These are phyloP conservation scores for Parelbella ahira DNA, from an alignment of 2,888 invertebrate species.

Conservation along the genomic window DNA sequence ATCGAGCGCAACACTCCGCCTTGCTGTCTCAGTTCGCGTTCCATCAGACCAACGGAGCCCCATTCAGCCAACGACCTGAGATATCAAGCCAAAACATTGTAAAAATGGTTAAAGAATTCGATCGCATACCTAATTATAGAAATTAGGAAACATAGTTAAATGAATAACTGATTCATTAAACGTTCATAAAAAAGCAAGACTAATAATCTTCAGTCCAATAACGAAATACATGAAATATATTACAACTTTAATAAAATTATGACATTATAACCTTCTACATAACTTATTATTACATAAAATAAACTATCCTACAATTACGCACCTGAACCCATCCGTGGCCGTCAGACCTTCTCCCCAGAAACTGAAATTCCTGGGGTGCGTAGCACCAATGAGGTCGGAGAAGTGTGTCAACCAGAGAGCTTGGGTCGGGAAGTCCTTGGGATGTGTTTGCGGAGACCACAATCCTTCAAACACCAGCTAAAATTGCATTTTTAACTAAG, in stretches of 20 bases:
- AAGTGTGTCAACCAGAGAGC: constrained; percentile 96
- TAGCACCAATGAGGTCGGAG: constrained; percentile 97
- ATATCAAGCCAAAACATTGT: not conserved
- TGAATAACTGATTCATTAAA: too few species aligned
- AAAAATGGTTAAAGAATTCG: too few species aligned
- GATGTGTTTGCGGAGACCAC: constrained; percentile 97
- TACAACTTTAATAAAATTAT: too few species aligned
- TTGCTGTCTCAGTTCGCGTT: constrained; percentile 92
- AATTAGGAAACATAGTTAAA: too few species aligned
- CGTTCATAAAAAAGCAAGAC: too few species aligned
- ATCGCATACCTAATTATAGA: too few species aligned
- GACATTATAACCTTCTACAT: too few species aligned
- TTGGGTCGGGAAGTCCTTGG: constrained; percentile 93
- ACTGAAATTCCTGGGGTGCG: constrained; percentile 92
- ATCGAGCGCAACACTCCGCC: constrained; percentile 89
- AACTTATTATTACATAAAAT: too few species aligned
- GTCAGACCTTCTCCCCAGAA: constrained; percentile 95
- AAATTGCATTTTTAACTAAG: too few species aligned
- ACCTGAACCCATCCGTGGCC: constrained; percentile 94
- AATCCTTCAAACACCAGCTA: constrained; percentile 93
- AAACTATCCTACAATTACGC: not conserved
- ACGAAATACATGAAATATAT: too few species aligned
- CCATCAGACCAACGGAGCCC: constrained; percentile 93
- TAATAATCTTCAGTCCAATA: too few species aligned
- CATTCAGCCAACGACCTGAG: constrained; percentile 86